These are phyloP conservation scores for Neoitamus cyanurus DNA, from an alignment of 2,888 invertebrate genomes.

Conservation along the genomic window DNA sequence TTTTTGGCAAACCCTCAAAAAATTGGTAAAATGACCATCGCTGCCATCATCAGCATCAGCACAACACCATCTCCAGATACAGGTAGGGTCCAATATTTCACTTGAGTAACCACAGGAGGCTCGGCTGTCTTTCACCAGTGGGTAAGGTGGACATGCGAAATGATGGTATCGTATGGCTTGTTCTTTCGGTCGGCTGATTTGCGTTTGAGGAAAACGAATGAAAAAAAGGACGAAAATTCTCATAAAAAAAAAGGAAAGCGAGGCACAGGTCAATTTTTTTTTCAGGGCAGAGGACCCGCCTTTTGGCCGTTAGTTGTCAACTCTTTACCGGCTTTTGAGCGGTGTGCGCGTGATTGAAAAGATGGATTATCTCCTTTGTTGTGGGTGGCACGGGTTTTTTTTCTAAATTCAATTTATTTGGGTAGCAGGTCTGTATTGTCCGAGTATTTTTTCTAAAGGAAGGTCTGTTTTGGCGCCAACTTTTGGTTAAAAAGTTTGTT, in stretches of 20 bases:
- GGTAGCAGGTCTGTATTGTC: background rate
- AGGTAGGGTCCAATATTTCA: slow-evolving; percentile 39
- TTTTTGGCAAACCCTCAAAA: background rate
- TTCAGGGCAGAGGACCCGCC: background rate
- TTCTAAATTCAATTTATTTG: slow-evolving; percentile 15
- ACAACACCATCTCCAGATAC: background rate
- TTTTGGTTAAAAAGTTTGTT: background rate
- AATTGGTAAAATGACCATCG: background rate
- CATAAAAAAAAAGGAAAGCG: background rate
- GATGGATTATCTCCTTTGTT: slow-evolving; percentile 33
- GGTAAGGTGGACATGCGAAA: background rate
- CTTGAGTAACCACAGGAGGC: slow-evolving; percentile 32
- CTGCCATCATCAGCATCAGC: background rate
- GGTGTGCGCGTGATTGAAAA: slow-evolving; percentile 23
- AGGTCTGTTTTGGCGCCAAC: background rate
- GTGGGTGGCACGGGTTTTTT: slow-evolving; percentile 38
- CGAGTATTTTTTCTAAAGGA: background rate
- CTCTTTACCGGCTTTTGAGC: slow-evolving; percentile 6
- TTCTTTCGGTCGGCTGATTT: slow-evolving; percentile 32
- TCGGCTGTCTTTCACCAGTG: background rate
- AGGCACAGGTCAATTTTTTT: slow-evolving; percentile 36
- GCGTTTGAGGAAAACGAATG: slow-evolving; percentile 6
- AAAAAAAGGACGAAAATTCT: background rate
- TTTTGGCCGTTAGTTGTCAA: slow-evolving; percentile 38
- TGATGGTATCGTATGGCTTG: background rate